Conservation (phyloP, 2,797 vertebrate species). For the Falco berigora region DNA sequence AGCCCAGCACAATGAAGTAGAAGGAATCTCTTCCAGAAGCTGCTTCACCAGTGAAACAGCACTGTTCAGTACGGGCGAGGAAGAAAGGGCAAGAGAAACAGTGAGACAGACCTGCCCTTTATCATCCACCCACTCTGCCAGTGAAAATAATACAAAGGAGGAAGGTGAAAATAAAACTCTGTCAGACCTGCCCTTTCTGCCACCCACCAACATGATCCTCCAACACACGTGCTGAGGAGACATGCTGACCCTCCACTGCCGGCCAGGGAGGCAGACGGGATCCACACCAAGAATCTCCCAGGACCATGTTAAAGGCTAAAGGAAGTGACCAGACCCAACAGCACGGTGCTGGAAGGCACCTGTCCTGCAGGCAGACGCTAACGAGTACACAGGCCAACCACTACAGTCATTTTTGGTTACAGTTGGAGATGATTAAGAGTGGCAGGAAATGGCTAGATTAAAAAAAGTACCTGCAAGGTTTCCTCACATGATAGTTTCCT, state of each 20-base stretch:
- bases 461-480: background rate
- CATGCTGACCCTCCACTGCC: rapidly evolving
- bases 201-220: background rate
- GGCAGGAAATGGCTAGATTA: constrained; percentile 6
- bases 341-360: background rate
- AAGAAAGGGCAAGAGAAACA: background rate
- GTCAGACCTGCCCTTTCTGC: background rate
- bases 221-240: rapidly evolving
- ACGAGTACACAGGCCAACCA: background rate
- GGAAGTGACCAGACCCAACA: background rate
- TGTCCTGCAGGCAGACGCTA: background rate
- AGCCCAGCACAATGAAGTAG: background rate
- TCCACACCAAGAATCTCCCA: background rate
- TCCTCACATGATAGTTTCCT: background rate
- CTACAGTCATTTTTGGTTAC: background rate
- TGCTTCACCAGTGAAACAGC: background rate
- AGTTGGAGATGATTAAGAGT: background rate
- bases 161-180: background rate
- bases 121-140: background rate
- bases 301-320: rapidly evolving
- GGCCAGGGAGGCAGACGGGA: background rate
- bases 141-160: background rate
- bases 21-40: background rate
- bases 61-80: rapidly evolving
- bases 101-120: background rate